A percentile compares a stretch with the other conserved stretches of the same genome.
These are phyloP conservation scores for Sceloporus tristichus DNA, from an alignment of 2,113 vertebrate species.

Conservation along the genomic window DNA sequence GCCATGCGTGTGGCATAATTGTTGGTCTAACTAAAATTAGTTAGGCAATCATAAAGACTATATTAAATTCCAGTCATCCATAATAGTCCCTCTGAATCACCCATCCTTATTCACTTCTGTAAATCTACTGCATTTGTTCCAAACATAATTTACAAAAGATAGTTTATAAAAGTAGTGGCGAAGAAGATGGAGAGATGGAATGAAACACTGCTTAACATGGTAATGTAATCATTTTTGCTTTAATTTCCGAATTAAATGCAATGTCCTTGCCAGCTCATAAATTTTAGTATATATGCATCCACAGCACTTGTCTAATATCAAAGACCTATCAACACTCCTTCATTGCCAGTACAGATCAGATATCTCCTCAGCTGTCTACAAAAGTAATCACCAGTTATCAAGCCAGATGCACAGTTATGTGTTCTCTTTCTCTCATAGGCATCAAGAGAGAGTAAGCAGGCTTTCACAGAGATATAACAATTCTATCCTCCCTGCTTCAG, in stretches of 20 bases:
- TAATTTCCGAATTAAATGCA: background rate
- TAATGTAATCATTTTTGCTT: background rate
- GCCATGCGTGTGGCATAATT: background rate
- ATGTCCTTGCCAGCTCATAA: background rate
- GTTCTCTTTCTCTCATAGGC: background rate
- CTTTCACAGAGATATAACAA: conserved; percentile 23
- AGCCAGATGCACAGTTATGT: background rate
- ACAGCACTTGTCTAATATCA: conserved; percentile 4
- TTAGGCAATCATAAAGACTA: background rate
- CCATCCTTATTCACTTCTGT: background rate
- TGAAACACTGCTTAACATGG: background rate
- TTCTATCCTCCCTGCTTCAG: conserved; percentile 10
- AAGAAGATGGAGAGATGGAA: no score
- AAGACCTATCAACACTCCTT: background rate
- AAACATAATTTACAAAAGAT: background rate
- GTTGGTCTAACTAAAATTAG: background rate
- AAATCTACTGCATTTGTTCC: background rate
- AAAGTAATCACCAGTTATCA: background rate
- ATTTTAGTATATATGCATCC: background rate
- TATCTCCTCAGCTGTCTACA: background rate
- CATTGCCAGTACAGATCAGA: background rate
- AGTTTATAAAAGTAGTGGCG: background rate
- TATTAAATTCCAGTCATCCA: background rate
- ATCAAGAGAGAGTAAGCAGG: background rate
- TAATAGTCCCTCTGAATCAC: background rate